Conservation (phyloP, 2,888 invertebrate species). For the Prosopocoilus inquinatus region DNA sequence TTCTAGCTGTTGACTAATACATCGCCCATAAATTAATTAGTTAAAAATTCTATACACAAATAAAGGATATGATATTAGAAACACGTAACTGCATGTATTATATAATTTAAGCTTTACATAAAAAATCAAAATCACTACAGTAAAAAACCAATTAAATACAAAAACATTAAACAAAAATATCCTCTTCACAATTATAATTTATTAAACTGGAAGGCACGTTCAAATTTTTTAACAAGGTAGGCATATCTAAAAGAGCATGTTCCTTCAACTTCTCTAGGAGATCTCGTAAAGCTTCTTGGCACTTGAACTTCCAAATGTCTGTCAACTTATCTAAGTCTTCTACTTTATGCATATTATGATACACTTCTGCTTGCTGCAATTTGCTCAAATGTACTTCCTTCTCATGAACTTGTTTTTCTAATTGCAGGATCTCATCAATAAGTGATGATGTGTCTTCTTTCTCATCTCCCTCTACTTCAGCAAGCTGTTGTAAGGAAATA, state of each 20-base stretch:
- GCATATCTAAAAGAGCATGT: slow-evolving; percentile 49
- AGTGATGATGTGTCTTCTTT: background rate
- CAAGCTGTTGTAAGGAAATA: too few species aligned
- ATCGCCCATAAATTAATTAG: too few species aligned
- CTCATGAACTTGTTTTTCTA: slow-evolving; percentile 25
- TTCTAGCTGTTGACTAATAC: too few species aligned
- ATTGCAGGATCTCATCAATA: slow-evolving; percentile 13
- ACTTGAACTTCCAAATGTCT: slow-evolving; percentile 57
- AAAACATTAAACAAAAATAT: slow-evolving; percentile 10
- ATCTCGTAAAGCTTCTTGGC: slow-evolving; percentile 55
- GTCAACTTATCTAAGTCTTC: slow-evolving; percentile 53
- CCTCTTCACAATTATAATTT: slow-evolving; percentile 13
- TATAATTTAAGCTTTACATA: too few species aligned
- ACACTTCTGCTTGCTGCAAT: slow-evolving; percentile 29
- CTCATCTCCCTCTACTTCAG: slow-evolving; percentile 1
- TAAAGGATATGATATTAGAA: too few species aligned
- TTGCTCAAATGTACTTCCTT: slow-evolving; percentile 27
- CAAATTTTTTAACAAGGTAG: slow-evolving; percentile 52
- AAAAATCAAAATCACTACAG: too few species aligned
- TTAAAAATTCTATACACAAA: too few species aligned
- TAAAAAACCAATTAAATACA: too few species aligned
- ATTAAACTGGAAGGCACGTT: slow-evolving; percentile 47
- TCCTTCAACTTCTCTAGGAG: slow-evolving; percentile 53
- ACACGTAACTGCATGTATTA: too few species aligned
- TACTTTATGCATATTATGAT: slow-evolving; percentile 47